Conservation (phyloP, 1,140 invertebrate species). For the Calliopsis andreniformis region DNA sequence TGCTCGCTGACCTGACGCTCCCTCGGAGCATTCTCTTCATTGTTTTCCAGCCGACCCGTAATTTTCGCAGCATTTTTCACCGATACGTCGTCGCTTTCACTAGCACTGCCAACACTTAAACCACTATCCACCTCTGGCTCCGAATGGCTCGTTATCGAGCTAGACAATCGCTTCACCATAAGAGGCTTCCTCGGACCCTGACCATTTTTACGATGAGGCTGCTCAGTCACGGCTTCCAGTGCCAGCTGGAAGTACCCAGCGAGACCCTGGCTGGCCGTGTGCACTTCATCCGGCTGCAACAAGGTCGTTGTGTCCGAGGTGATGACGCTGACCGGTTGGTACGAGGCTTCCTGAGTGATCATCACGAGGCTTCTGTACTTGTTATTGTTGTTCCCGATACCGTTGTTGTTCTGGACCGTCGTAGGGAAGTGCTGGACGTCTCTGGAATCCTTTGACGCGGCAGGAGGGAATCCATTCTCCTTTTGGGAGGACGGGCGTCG, state of each 20-base stretch:
- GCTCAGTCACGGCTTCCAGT: slow-evolving; percentile 72
- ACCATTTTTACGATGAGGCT: slow-evolving; percentile 66
- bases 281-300: slow-evolving; percentile 80
- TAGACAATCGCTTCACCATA: slow-evolving; percentile 56
- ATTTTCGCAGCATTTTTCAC: slow-evolving; percentile 67
- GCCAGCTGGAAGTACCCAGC: slow-evolving; percentile 79
- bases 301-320: slow-evolving; percentile 87
- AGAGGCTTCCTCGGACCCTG: slow-evolving; percentile 71
- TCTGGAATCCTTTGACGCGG: slow-evolving; percentile 56
- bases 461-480: slow-evolving; percentile 74
- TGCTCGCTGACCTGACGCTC: slow-evolving; percentile 38
- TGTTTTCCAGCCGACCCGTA: slow-evolving; percentile 7
- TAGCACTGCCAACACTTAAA: slow-evolving; percentile 76
- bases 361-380: slow-evolving; percentile 92
- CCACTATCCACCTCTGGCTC: slow-evolving; percentile 77
- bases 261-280: slow-evolving; percentile 70
- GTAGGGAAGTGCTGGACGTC: slow-evolving; percentile 52
- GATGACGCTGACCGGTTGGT: slow-evolving; percentile 86
- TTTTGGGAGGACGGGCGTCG: slow-evolving; percentile 76
- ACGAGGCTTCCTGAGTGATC: slow-evolving; percentile 88
- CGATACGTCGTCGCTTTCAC: slow-evolving; percentile 78
- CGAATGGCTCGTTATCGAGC: slow-evolving; percentile 56
- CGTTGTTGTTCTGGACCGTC: slow-evolving; percentile 19
- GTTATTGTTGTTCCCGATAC: slow-evolving; percentile 71
- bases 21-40: slow-evolving; percentile 43